phyloP scores from a whole-genome alignment of 2,113 vertebrate genomes.

The Pelmatolapia mariae region DNA sequence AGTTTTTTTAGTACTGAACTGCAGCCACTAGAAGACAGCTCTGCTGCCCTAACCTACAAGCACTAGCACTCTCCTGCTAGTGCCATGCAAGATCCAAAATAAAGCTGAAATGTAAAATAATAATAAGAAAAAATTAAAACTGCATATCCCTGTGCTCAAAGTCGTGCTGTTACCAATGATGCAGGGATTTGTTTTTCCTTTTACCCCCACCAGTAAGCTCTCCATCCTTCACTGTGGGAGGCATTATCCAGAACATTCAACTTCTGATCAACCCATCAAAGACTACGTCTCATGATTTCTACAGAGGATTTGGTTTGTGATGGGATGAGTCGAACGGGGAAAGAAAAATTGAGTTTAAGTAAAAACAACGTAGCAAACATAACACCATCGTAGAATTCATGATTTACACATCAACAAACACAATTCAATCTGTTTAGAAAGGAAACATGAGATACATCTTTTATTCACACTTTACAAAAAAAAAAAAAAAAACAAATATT shows the following conservation, averaged over 20 bases:
- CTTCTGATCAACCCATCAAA: neutral
- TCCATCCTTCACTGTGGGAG: constrained; percentile 1
- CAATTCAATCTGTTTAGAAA: neutral
- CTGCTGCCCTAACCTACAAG: constrained; percentile 44
- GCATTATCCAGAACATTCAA: constrained; percentile 20
- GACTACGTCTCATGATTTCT: constrained; percentile 24
- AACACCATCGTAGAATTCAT: neutral
- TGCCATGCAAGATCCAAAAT: constrained; percentile 46
- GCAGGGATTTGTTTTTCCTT: neutral
- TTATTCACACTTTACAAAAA: neutral
- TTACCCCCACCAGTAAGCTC: neutral
- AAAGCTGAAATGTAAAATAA: constrained; percentile 48
- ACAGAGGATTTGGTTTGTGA: constrained; percentile 56
- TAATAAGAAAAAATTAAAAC: neutral
- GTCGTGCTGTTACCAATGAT: neutral
- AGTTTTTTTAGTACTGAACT: constrained; percentile 26
- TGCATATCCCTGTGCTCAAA: constrained; percentile 31
- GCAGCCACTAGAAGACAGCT: constrained; percentile 46
- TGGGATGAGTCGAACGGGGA: neutral
- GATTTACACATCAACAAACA: neutral
- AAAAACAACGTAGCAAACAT: neutral
- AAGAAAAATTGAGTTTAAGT: neutral
- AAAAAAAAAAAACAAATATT: too few species aligned
- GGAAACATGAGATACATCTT: neutral
- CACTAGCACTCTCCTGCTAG: constrained; percentile 45